A percentile compares a stretch with the other conserved stretches of the same genome.
These are phyloP conservation scores for Hypothenemus hampei DNA, from an alignment of 1,140 invertebrate species.

Conservation along the genomic window DNA sequence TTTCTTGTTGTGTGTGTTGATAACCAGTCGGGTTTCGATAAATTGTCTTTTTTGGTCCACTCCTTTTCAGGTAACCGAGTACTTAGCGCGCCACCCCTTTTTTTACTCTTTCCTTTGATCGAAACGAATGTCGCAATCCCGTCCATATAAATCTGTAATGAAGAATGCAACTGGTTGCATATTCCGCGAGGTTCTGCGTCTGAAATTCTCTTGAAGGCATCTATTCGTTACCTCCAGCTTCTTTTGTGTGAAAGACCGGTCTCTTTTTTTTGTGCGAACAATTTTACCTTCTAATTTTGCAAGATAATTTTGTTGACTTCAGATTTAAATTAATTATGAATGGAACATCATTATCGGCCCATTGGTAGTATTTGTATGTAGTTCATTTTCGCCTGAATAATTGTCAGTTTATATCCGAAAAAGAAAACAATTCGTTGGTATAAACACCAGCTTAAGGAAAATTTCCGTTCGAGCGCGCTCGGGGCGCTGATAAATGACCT, in stretches of 20 bases:
- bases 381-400: too few species aligned
- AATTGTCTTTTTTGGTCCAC: not conserved
- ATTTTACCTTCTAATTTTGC: conserved; percentile 5
- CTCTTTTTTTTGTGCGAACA: not conserved
- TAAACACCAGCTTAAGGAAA: conserved; percentile 6
- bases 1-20: not conserved
- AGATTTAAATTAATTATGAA: too few species aligned
- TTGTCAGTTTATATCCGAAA: conserved; percentile 12
- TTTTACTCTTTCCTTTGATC: conserved; percentile 6
- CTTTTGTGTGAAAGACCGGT: not conserved
- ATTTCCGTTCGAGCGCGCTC: conserved; percentile 10
- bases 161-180: conserved; percentile 27
- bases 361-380: too few species aligned
- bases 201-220: conserved; percentile 24
- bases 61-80: conserved; percentile 9
- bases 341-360: too few species aligned
- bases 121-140: conserved; percentile 19
- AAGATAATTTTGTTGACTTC: too few species aligned
- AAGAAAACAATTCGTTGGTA: conserved; percentile 7
- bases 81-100: conserved; percentile 14
- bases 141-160: conserved; percentile 26
- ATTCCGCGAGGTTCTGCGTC: conserved; percentile 22
- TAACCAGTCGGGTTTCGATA: not conserved
- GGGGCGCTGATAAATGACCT: conserved; percentile 21
- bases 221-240: conserved; percentile 9